Base-by-base conservation (phyloP, 2,113 vertebrate genomes). In the Rhombomys opimus region DNA sequence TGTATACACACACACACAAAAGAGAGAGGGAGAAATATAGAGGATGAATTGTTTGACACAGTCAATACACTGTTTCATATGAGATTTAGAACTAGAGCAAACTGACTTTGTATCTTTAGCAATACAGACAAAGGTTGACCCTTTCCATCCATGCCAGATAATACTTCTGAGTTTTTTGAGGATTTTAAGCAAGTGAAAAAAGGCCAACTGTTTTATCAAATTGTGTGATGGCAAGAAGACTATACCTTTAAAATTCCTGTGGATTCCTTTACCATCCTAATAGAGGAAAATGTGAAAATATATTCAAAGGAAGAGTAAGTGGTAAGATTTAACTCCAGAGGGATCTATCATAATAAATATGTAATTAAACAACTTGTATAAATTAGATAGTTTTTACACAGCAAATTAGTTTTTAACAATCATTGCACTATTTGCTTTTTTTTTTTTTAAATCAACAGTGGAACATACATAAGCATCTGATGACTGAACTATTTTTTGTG, bases 41-140 rank as follows among this genome's bases (percentile, higher is more conserved):
- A 87, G 20, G n/a, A 35, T 1, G 11, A 87, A n/a, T 20, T 87
- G n/a, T n/a, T 70, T 87, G 85, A 87, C 18, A 35, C 18, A 35
- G 23, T 70, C 59, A 95, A 76, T 35, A 96, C 65, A 86, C 27
- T 78, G 15, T 87, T 35, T 23, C 25, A 1, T 17, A 54, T 35
- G 46, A 96, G 5, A 89, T 41, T 80, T 78, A 95, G 86, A 90
- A 94, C 11, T 84, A 50, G 22, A 93, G 32, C 32, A 95, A 95
- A n/a, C 4, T 81, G 32, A 80, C 22, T 86, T 30, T 67, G 20
- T 70, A 89, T 94, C 27, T 92, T 94, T 88, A 57, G 12, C 5
- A 88, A 67, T 52, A 57, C 1, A 4, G 65, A 35, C 65, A 95
- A 88, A 95, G 32, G 38, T 89, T 67, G 88, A 20, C 20, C 23